Percentiles rank a stretch among this genome's conserved stretches.
These are phyloP conservation scores for Lepus oiostolus DNA, from an alignment of 2,797 vertebrate genomes.

Conservation along the genomic window DNA sequence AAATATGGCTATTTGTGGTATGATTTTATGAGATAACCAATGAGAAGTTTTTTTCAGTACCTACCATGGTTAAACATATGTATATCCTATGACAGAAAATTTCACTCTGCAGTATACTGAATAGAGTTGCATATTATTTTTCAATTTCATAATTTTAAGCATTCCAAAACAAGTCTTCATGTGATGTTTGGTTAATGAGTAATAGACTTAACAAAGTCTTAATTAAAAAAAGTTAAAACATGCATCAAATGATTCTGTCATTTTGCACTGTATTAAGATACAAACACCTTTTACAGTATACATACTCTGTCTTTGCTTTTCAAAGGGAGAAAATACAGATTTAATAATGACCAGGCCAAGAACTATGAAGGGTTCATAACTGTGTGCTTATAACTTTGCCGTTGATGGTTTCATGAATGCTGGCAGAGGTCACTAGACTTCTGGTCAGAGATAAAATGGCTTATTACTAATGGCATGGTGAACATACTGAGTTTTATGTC, in stretches of 20 bases:
- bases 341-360: not conserved
- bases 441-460: not conserved
- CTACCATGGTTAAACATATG: not conserved
- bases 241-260: not conserved
- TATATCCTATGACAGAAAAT: not conserved
- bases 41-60: not conserved
- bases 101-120: not conserved
- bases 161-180: not conserved
- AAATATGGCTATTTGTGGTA: not conserved
- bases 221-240: not conserved
- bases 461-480: not conserved
- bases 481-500: not conserved
- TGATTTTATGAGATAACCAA: slow-evolving; percentile 4
- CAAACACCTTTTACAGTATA: not conserved
- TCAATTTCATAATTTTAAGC: not conserved
- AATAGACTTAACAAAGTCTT: not conserved
- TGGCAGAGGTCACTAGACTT: not conserved
- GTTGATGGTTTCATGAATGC: not conserved
- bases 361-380: not conserved
- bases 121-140: not conserved
- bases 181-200: not conserved
- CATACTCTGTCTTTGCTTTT: not conserved
- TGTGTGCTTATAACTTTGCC: not conserved
- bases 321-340: not conserved
- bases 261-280: not conserved